Percentiles rank a stretch among this genome's conserved stretches.
Conservation (phyloP, 2,888 invertebrate genomes). For the Nomada ferruginata region DNA sequence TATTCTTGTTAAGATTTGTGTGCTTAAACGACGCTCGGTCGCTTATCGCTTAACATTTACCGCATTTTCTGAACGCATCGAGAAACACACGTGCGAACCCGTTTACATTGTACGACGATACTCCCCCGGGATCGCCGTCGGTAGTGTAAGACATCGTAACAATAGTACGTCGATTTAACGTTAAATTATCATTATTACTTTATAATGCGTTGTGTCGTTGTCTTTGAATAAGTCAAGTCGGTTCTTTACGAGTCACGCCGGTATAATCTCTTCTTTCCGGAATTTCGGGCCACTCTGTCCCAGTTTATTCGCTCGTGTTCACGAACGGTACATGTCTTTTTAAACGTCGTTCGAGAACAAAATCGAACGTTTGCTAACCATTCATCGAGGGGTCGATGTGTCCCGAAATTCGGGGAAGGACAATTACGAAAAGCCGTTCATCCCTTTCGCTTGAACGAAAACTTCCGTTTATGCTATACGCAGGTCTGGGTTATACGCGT, state of each 20-base stretch:
- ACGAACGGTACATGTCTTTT: too few species aligned
- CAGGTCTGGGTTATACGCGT: slow-evolving; percentile 58
- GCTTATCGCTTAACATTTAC: slow-evolving; percentile 65
- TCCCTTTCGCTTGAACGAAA: slow-evolving; percentile 43
- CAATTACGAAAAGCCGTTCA: not conserved
- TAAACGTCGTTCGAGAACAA: not conserved
- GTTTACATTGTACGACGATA: slow-evolving; percentile 27
- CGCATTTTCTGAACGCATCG: slow-evolving; percentile 33
- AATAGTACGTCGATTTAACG: slow-evolving; percentile 69
- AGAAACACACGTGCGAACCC: slow-evolving; percentile 25
- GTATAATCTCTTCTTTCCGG: not conserved
- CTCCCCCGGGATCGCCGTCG: slow-evolving; percentile 47
- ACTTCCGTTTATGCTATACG: slow-evolving; percentile 65
- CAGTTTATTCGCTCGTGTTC: not conserved
- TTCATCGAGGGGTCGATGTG: too few species aligned
- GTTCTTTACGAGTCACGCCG: slow-evolving; percentile 55
- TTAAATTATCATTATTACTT: slow-evolving; percentile 81
- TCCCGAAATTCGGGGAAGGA: not conserved
- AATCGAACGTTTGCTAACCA: not conserved
- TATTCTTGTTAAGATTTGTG: not conserved
- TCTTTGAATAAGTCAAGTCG: slow-evolving; percentile 83
- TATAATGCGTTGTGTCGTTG: slow-evolving; percentile 84
- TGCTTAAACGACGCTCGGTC: slow-evolving; percentile 50
- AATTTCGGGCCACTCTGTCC: slow-evolving; percentile 16
- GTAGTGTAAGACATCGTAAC: slow-evolving; percentile 67